Evolutionary conservation across 2,797 vertebrate species (phyloP), one percentile per base, ranked within the genome.

Genomic region (Ctenochaetus hawaiiensis): DNA sequence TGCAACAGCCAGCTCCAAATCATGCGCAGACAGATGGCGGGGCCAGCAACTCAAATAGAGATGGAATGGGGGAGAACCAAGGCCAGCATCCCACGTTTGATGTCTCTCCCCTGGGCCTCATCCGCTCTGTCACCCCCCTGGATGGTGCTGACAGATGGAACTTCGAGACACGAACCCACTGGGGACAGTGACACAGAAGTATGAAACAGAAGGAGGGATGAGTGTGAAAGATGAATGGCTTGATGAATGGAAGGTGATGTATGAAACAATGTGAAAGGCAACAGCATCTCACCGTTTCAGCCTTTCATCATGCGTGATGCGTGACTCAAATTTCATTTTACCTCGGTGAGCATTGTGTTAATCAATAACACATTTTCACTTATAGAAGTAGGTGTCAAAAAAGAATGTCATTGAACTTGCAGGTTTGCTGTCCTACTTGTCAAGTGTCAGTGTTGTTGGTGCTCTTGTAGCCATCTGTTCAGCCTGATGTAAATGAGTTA

Each of bases 11-110:
- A 82, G 78, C 82, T 89, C 81, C 81, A 89, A 91, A 90, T 93
- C 90, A 91, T 82, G 89, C 81, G 78, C 83, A 86, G 92, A 93
- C 92, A 94, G 93, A 93, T 75, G 84, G 87, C 86, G 84, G 82
- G 82, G 87, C 87, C 85, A 91, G 88, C 77, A 83, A 87, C 87
- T 87, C 87, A 91, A 89, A 92, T 91, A 91, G 89, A 87, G 89
- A 89, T 81, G 84, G 84, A 75, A 81, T 39, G 67, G 70, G 43
- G 72, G 43, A 44, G 67, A 57, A 77, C 79, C 86, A 91, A 91
- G 91, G 88, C 89, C 89, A 92, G 81, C 88, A 87, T 91, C 91
- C 87, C 89, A 85, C 74, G 87, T 94, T 94, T 93, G 91, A 94
- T 92, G 93, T 93, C 89, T 82, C 81, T 92, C 92, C 93, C 91